Evolutionary conservation across 64 coral and sea anemone genomes (phyloP).

Genomic region (Pocillopora verrucosa): DNA sequence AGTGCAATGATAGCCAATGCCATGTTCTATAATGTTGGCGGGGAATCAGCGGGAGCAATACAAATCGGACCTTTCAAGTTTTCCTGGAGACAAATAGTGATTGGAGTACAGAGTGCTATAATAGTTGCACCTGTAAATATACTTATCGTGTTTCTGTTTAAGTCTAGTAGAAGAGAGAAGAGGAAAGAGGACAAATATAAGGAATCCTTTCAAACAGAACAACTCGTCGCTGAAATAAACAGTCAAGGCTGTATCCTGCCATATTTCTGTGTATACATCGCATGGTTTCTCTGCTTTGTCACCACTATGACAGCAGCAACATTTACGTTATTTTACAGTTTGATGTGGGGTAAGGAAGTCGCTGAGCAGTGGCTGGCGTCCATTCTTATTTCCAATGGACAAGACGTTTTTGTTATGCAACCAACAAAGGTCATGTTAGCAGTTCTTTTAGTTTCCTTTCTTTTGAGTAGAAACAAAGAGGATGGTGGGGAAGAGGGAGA

Average conservation of each 20-base stretch:
- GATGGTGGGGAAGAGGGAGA: background rate
- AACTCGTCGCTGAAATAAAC: slow-evolving; percentile 1
- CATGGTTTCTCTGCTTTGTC: slow-evolving; percentile 40
- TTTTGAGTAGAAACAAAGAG: slow-evolving; percentile 47
- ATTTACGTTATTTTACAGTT: slow-evolving; percentile 64
- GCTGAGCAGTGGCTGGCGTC: slow-evolving; percentile 60
- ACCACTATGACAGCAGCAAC: slow-evolving; percentile 48
- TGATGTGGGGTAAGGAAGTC: slow-evolving; percentile 52
- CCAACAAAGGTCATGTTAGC: slow-evolving; percentile 55
- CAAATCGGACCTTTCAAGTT: slow-evolving; percentile 62
- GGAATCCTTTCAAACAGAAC: background rate
- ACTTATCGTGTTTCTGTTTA: slow-evolving; percentile 47
- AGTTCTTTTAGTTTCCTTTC: slow-evolving; percentile 21
- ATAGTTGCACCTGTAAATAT: slow-evolving; percentile 64
- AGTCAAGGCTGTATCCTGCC: slow-evolving; percentile 33
- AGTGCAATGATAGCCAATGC: slow-evolving; percentile 69
- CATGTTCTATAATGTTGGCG: slow-evolving; percentile 64
- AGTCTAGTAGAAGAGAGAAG: slow-evolving; percentile 10
- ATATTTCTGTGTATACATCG: slow-evolving; percentile 47
- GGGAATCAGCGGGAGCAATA: slow-evolving; percentile 32
- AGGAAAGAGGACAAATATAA: slow-evolving; percentile 4
- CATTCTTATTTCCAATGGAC: slow-evolving; percentile 51
- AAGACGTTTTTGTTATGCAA: slow-evolving; percentile 58
- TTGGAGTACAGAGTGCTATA: slow-evolving; percentile 53
- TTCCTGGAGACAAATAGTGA: slow-evolving; percentile 35